Evolutionary conservation across 1,140 invertebrate species (phyloP).

Genomic region (Homarus americanus): DNA sequence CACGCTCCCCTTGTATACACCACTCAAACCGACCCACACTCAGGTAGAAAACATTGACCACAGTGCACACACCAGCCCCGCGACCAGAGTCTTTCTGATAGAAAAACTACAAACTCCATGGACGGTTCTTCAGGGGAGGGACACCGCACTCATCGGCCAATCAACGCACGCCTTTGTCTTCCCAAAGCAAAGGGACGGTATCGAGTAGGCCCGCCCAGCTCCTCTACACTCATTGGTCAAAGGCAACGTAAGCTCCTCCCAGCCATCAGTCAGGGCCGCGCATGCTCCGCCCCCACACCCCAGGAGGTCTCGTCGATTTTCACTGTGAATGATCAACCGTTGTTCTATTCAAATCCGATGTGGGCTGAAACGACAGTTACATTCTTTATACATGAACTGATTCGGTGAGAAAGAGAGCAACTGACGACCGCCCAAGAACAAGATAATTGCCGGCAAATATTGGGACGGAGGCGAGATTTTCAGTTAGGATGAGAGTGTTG

Average conservation of each 20-base stretch:
- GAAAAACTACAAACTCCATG: constrained; percentile 69
- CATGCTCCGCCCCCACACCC: constrained; percentile 52
- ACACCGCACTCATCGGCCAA: constrained; percentile 58
- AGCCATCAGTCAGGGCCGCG: constrained; percentile 2
- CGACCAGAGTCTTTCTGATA: constrained; percentile 71
- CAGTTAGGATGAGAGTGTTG: not conserved
- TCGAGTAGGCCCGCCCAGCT: constrained; percentile 56
- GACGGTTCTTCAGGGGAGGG: constrained; percentile 64
- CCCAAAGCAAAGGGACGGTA: constrained; percentile 46
- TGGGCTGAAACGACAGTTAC: constrained; percentile 67
- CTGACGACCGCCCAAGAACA: constrained; percentile 39
- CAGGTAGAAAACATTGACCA: constrained; percentile 69
- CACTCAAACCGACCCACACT: constrained; percentile 62
- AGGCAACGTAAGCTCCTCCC: constrained; percentile 11
- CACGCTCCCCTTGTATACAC: constrained; percentile 53
- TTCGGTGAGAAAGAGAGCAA: constrained; percentile 69
- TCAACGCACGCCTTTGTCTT: constrained; percentile 67
- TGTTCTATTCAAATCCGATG: constrained; percentile 72
- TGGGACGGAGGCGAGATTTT: not conserved
- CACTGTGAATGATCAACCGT: constrained; percentile 69
- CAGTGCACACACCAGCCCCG: constrained; percentile 68
- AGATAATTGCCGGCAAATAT: constrained; percentile 57
- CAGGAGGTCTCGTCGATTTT: constrained; percentile 65
- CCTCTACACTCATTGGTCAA: constrained; percentile 33
- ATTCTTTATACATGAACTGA: constrained; percentile 66